Evolutionary conservation across 2,797 vertebrate genomes (phyloP).

Genomic region (Eupleurogrammus muticus): DNA sequence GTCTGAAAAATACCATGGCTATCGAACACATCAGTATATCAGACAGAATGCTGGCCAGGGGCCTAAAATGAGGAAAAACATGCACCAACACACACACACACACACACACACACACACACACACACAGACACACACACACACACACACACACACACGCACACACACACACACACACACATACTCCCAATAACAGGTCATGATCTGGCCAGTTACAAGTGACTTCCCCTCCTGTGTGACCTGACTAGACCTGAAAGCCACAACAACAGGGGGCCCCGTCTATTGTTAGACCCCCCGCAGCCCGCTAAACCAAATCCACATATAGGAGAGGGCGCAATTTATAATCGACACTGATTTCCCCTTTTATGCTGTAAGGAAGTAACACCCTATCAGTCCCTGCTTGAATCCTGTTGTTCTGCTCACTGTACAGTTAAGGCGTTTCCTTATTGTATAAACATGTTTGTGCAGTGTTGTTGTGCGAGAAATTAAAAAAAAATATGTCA

Average conservation of each 20-base stretch:
- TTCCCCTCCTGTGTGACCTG: conserved; percentile 19
- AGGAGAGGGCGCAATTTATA: not conserved
- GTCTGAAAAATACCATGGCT: not conserved
- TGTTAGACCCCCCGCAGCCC: not conserved
- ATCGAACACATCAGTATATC: conserved; percentile 2
- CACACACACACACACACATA: no score
- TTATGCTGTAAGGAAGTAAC: not conserved
- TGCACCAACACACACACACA: no score
- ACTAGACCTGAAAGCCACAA: conserved; percentile 14
- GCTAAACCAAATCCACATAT: not conserved
- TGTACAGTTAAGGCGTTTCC: no score
- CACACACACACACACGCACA: no score
- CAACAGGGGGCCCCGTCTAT: not conserved
- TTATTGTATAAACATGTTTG: no score
- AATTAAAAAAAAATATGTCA: no score
- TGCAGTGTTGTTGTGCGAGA: no score
- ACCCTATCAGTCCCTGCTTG: not conserved
- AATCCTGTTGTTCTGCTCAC: not conserved
- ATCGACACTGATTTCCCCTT: not conserved
- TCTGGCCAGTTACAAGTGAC: not conserved
- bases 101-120: no score
- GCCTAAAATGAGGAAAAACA: conserved; percentile 24
- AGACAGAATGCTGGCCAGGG: not conserved
- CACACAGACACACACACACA: no score
- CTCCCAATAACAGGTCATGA: conserved; percentile 12